Percentiles rank a stretch among this genome's conserved stretches.
Conservation (phyloP, 2,888 invertebrate species). For the Aelia acuminata region DNA sequence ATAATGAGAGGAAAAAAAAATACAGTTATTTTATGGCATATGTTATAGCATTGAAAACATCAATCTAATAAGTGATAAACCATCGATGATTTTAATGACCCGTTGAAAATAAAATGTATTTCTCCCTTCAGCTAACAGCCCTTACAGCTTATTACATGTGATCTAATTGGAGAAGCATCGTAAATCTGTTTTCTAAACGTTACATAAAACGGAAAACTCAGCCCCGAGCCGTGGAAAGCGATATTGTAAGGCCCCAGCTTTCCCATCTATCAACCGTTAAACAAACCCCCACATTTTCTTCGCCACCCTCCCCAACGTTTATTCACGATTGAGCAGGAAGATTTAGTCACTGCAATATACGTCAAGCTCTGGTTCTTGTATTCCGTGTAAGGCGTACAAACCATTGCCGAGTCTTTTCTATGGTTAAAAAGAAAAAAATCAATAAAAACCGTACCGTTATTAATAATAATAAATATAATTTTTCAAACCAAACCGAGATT, state of each 20-base stretch:
- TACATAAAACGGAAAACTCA: not conserved
- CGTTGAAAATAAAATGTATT: not conserved
- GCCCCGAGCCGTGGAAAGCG: not conserved
- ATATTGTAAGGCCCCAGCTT: not conserved
- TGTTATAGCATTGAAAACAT: not conserved
- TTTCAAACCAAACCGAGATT: too few relatives aligned
- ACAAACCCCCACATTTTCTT: slow-evolving; percentile 25
- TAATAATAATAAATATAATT: too few relatives aligned
- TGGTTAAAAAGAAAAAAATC: too few relatives aligned
- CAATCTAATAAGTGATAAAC: not conserved
- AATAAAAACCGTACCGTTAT: too few relatives aligned
- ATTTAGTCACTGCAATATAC: not conserved
- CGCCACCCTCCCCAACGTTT: not conserved
- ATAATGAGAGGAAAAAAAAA: too few relatives aligned
- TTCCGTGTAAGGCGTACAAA: not conserved
- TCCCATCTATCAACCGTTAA: slow-evolving; percentile 13
- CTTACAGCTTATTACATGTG: not conserved
- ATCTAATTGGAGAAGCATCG: not conserved
- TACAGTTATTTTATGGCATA: not conserved
- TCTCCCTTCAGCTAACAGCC: not conserved
- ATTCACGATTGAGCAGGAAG: slow-evolving; percentile 6
- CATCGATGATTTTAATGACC: not conserved
- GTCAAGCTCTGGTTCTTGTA: not conserved
- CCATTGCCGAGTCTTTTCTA: not conserved
- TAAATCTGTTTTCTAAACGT: not conserved